Evolutionary conservation across 2,113 vertebrate genomes (phyloP).

Genomic region (Mesitornis unicolor): DNA sequence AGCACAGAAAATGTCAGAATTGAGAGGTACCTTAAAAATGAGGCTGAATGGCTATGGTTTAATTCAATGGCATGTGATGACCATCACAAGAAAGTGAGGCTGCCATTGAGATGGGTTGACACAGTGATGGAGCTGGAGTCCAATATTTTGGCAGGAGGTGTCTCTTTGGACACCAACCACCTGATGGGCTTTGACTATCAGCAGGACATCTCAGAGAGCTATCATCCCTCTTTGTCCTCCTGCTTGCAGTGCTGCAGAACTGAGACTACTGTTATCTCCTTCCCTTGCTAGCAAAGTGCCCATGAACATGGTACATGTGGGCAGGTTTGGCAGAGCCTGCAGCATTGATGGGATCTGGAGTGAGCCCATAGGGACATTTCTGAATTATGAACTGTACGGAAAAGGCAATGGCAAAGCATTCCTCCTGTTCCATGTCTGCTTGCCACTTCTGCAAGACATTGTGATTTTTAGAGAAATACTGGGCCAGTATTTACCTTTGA

Average conservation of each 20-base stretch:
- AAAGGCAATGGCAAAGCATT: background rate
- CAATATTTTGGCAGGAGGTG: background rate
- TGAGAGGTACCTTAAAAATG: background rate
- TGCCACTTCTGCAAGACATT: background rate
- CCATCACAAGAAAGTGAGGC: background rate
- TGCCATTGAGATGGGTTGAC: background rate
- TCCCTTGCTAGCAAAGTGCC: background rate
- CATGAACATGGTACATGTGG: fast-evolving
- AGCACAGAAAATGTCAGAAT: background rate
- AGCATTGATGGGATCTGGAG: background rate
- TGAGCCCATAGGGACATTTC: background rate
- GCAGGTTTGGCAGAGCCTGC: background rate
- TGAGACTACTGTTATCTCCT: background rate
- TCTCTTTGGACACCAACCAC: background rate
- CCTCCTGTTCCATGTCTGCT: background rate
- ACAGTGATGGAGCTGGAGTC: background rate
- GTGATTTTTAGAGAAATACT: constrained; percentile 7
- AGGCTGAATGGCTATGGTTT: background rate
- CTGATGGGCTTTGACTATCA: background rate
- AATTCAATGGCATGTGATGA: background rate
- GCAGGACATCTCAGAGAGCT: background rate
- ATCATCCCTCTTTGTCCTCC: background rate
- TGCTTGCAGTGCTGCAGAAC: background rate
- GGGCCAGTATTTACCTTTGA: constrained; percentile 55
- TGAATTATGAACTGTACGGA: background rate